Base-by-base conservation (phyloP, 2,888 invertebrate genomes). In the Orchesella flavescens region DNA sequence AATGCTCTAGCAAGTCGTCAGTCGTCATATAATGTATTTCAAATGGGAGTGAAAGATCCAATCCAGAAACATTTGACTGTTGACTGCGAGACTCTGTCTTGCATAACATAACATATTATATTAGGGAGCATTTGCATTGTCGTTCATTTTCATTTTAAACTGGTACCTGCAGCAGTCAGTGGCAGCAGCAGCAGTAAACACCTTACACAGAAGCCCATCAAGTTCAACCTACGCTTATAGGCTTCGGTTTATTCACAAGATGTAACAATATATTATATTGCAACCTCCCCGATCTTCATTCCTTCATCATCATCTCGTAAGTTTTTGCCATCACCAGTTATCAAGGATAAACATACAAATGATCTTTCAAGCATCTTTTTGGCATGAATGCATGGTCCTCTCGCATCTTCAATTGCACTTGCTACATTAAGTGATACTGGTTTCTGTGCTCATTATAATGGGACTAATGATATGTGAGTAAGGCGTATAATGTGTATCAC, bases 121-220 rank as follows among this genome's bases (percentile, higher is more conserved):
- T 34, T 34, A 34, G 34, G 44, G 43, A 65, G 61, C 13, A 43
- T 65, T 43, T 43, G 61, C 13, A 43, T 65, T 43, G 34, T 34
- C 34, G 34, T 34, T 65, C 19, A 24, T 65, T 75, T 75, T 75
- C 63, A 49, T 75, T 75, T 44, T 49, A n/a, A 63, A 75, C 75
- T 24, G 65, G 75, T 75, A 57, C 65, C 23, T 17, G 12, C 61
- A 43, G 12, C 24, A 72, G 19, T 49, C 49, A 49, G n/a, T 49
- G 49, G n/a, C 49, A 44, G 44, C 7, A 44, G 63, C n/a, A n/a
- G 63, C 34, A 46, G 65, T 63, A 75, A 53, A 63, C 49, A 21
- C 49, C 53, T 65, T 61, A 24, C 53, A 75, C 75, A 75, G 75
- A 65, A 75, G 75, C 75, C 49, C 73, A 61, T 71, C 34, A 71